Percentiles rank a stretch among this genome's conserved stretches.
phyloP scores from a whole-genome alignment of 2,888 invertebrate genomes.

The Macaria liturata region DNA sequence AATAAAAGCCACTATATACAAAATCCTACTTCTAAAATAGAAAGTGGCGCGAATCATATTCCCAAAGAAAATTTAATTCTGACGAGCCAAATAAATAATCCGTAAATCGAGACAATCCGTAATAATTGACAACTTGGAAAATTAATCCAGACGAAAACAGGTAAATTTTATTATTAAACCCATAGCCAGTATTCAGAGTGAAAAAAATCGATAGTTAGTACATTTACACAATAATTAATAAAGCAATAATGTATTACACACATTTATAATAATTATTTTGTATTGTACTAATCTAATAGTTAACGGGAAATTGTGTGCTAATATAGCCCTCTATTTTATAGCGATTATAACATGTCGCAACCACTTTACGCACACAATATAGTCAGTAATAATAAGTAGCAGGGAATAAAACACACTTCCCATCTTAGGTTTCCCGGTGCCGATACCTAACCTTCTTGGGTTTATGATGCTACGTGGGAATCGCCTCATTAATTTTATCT shows the following conservation, averaged over 20 bases:
- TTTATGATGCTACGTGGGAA: conserved; percentile 6
- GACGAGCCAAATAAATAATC: conserved; percentile 8
- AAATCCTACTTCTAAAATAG: conserved; percentile 1
- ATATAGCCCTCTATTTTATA: no score
- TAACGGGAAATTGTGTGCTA: no score
- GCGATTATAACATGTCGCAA: no score
- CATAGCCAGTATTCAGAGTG: no score
- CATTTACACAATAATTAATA: no score
- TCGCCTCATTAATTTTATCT: neutral
- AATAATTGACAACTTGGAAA: conserved; percentile 5
- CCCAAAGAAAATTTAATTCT: conserved; percentile 6
- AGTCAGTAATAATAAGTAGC: neutral
- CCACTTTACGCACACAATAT: no score
- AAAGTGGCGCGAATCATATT: neutral
- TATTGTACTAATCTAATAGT: no score
- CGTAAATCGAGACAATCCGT: neutral
- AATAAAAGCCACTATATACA: no score
- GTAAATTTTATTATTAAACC: neutral
- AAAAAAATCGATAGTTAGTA: neutral
- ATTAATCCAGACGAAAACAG: neutral
- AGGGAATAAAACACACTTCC: neutral
- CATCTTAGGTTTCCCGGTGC: conserved; percentile 7
- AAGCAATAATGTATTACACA: no score
- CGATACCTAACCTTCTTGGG: neutral
- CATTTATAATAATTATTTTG: no score